Evolutionary conservation across 2,113 vertebrate species (phyloP), one percentile per base, ranked within the genome.

Genomic region (Stegostoma tigrinum): DNA sequence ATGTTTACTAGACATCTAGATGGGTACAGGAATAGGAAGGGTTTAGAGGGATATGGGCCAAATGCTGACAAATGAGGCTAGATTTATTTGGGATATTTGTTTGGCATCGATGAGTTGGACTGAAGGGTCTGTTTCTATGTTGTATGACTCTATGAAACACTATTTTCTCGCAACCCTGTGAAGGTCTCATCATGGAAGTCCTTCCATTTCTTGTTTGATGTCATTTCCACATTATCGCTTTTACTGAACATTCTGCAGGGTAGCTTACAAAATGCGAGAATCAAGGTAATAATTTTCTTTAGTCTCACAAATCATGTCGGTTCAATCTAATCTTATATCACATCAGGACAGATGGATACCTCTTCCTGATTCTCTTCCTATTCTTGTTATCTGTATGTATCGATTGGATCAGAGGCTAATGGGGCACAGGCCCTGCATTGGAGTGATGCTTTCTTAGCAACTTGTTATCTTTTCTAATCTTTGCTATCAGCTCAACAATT

Each of bases 131-230:
- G 48, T 48, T 48, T 48, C 48, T 3, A 3, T 48, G 48, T 48
- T 48, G 48, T 48, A 48, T 48, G 48, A 48, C 48, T 3, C 48
- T 48, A 48, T 48, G 93, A 15, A 48, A 68, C 67, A 95, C 24
- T 72, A 30, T 24, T 45, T 48, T 72, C 93, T 72, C 42, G 19
- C 38, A 68, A 48, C 21, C 15, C 67, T 48, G 38, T 72, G 48
- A 48, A 95, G 42, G 12, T 94, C 64, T 68, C 64, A 66, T 3
- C 34, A 48, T 95, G 67, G 93, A 72, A 72, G 24, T 21, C 70
- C 48, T 95, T 95, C 67, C 67, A 70, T 95, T 70, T 70, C 68
- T 21, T 72, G 42, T 70, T 89, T 89, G n/a, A 42, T 48, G 93
- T 45, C 42, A 19, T 95, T 95, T 95, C 66, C 42, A 95, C 45